Evolutionary conservation across 2,797 vertebrate genomes (phyloP).

Genomic region (Sebastes iracundus): DNA sequence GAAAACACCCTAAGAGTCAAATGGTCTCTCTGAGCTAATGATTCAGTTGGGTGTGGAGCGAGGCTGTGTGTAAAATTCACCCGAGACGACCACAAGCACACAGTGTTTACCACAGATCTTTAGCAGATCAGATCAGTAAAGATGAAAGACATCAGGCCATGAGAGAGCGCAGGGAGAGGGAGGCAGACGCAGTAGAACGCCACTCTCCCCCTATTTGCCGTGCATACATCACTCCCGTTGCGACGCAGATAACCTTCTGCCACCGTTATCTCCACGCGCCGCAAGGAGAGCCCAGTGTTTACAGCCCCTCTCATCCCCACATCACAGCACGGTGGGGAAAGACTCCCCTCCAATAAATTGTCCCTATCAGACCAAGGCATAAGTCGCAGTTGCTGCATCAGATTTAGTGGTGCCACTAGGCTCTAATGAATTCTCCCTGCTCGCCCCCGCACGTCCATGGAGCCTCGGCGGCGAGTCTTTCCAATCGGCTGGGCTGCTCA

Average conservation of each 20-base stretch:
- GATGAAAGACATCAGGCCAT: conserved; percentile 16
- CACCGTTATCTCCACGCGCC: conserved; percentile 53
- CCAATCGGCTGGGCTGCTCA: conserved; percentile 49
- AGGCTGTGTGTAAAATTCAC: conserved; percentile 12
- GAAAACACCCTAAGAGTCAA: background rate
- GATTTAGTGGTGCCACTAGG: conserved; percentile 61
- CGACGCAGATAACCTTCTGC: conserved; percentile 63
- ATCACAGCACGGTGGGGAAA: conserved; percentile 46
- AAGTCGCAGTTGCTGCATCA: conserved; percentile 59
- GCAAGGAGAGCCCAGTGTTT: conserved; percentile 57
- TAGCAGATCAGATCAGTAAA: conserved; percentile 47
- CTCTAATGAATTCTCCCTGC: conserved; percentile 67
- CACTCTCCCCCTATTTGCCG: conserved; percentile 36
- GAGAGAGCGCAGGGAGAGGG: conserved; percentile 2
- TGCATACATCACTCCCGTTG: conserved; percentile 60
- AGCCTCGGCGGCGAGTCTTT: conserved; percentile 38
- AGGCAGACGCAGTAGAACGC: background rate
- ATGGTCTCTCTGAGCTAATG: background rate
- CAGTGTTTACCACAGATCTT: conserved; percentile 50
- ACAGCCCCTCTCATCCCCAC: conserved; percentile 55
- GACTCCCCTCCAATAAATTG: conserved; percentile 60
- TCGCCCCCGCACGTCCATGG: conserved; percentile 37
- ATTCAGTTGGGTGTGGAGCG: background rate
- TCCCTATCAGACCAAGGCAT: conserved; percentile 54
- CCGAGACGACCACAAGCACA: conserved; percentile 2